Conservation (phyloP, 2,113 vertebrate genomes). For the Cinclus cinclus region DNA sequence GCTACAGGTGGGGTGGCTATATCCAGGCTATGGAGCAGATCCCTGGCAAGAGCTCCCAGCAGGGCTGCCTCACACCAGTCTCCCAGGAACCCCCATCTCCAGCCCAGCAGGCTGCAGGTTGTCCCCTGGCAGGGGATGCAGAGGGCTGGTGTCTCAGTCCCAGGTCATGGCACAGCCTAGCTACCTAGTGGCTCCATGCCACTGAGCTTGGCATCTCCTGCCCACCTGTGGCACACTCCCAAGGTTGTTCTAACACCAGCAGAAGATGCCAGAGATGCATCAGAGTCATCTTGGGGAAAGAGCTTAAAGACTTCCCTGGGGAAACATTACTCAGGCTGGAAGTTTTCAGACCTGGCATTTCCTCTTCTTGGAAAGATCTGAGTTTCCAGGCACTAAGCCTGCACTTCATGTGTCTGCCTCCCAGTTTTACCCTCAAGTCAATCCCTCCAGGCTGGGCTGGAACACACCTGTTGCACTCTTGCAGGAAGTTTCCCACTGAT, state of each 20-base stretch:
- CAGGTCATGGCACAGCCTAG: not conserved
- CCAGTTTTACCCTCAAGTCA: rapidly evolving
- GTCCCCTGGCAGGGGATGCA: not conserved
- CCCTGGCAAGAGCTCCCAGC: not conserved
- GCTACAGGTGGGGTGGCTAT: not conserved
- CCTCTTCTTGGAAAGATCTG: conserved; percentile 27
- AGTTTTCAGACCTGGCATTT: not conserved
- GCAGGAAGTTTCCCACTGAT: not conserved
- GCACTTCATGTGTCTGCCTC: not conserved
- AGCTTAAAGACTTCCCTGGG: not conserved
- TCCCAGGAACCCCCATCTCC: not conserved
- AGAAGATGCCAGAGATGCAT: not conserved
- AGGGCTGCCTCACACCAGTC: not conserved
- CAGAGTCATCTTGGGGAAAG: not conserved
- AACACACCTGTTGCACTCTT: not conserved
- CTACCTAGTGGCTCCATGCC: not conserved
- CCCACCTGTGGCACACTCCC: not conserved
- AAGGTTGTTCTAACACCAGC: not conserved
- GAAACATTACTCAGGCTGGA: conserved; percentile 16
- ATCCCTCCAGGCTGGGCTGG: rapidly evolving
- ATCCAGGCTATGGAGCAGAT: not conserved
- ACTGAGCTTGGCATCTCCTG: not conserved
- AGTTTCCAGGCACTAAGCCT: not conserved
- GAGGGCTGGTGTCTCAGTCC: not conserved
- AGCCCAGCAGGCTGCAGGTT: not conserved